These are phyloP conservation scores for Trisateles emortualis DNA, from an alignment of 2,888 invertebrate species.

Conservation along the genomic window DNA sequence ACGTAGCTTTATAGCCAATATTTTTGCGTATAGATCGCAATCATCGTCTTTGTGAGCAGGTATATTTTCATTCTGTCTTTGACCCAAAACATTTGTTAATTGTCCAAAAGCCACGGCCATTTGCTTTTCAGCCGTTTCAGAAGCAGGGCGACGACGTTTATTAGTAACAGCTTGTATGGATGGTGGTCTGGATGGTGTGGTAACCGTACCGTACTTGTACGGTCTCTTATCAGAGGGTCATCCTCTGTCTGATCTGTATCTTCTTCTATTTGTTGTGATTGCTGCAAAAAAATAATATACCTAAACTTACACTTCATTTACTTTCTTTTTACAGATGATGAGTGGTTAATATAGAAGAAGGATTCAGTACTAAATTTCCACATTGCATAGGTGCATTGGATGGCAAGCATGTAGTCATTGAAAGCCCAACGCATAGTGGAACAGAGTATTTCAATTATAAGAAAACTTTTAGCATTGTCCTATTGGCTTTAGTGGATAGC, in stretches of 20 bases:
- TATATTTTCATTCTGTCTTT: conserved; percentile 26
- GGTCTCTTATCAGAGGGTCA: conserved; percentile 20
- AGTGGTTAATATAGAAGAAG: no score
- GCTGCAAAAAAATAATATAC: background rate
- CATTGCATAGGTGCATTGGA: conserved; percentile 42
- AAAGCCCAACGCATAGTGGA: conserved; percentile 35
- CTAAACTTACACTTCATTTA: no score
- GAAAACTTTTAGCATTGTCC: conserved; percentile 40
- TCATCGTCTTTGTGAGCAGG: conserved; percentile 41
- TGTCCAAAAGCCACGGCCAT: no score
- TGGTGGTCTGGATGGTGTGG: conserved; percentile 24
- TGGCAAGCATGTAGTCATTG: conserved; percentile 49
- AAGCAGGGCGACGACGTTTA: conserved; percentile 34
- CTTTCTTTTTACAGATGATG: no score
- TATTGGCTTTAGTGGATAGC: conserved; percentile 53
- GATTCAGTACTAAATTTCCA: no score
- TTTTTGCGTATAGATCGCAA: conserved; percentile 46
- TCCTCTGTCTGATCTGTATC: conserved; percentile 29
- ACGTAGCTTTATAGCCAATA: conserved; percentile 44
- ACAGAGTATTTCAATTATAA: conserved; percentile 47
- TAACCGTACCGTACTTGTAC: conserved; percentile 22
- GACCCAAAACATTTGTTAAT: conserved; percentile 37
- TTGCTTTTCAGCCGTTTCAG: conserved; percentile 38
- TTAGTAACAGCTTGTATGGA: conserved; percentile 16
- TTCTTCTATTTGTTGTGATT: conserved; percentile 25